Base-by-base conservation (phyloP, 2,113 vertebrate genomes). In the Leucosticte australis region DNA sequence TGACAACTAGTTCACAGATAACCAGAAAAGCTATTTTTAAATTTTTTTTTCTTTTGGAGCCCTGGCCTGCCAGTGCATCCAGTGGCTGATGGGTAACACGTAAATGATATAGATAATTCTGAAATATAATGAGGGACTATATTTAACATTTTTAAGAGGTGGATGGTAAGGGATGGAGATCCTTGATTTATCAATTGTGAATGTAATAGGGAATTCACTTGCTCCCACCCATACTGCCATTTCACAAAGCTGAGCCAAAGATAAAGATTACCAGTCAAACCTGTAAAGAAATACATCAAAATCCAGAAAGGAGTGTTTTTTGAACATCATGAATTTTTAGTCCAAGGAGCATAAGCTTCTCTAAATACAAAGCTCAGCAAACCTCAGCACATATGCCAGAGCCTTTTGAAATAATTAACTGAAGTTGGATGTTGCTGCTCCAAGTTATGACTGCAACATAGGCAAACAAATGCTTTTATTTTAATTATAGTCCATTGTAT, bases 401-500 rank as follows among this genome's bases (percentile, higher is more conserved):
- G 10, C 6, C 35, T 85, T 89, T 84, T 79, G 73, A 84, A 89
- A 73, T 69, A 70, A 64, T 49, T 77, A 71, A 7, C 30, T 77
- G 49, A 87, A 70, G 17, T 27, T 76, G 17, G 27, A 75, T n/a
- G 10, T 37, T 64, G 21, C 39, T 31, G 8, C 10, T 91, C 15
- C 19, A 81, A 87, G 65, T 83, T 63, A 33, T 35, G 35, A 67
- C 30, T 55, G 30, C 15, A 89, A 37, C 33, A 27, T 27, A 70
- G 64, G 47, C 33, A 70, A 91, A 81, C 4, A 77, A 67, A 71
- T 56, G 16, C 2, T 87, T 92, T 94, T 78, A 52, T 82, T 89
- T 89, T 84, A 91, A 92, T 89, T 81, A 71, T 13, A 42, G 31
- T 15, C 35, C 15, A 44, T 7, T 52, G 3, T 79, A 68, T 83